These are phyloP conservation scores for Lordiphosa fenestrarum DNA, from an alignment of 2,888 invertebrate species.

Conservation along the genomic window DNA sequence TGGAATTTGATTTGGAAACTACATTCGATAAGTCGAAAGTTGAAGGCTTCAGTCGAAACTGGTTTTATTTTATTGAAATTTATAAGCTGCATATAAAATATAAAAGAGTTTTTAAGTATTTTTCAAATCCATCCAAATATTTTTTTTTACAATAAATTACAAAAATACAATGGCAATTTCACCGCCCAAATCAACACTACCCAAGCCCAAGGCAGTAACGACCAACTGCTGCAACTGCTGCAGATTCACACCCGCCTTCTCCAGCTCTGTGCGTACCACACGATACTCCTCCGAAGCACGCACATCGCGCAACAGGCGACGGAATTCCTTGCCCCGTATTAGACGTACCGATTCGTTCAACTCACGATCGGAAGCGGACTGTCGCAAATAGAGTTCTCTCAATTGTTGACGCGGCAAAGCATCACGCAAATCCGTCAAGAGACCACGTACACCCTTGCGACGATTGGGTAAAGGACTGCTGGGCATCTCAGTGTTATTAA, in stretches of 20 bases:
- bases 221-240: slow-evolving; percentile 50
- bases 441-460: slow-evolving; percentile 60
- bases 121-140: too few relatives aligned
- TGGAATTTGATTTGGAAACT: too few relatives aligned
- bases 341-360: slow-evolving; percentile 49
- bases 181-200: slow-evolving; percentile 34
- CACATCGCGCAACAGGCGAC: slow-evolving; percentile 41
- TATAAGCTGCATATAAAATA: too few relatives aligned
- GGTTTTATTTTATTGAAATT: too few relatives aligned
- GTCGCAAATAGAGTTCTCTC: slow-evolving; percentile 43
- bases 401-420: slow-evolving; percentile 52
- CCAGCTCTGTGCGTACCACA: slow-evolving; percentile 34
- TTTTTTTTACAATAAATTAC: slow-evolving; percentile 1
- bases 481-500: slow-evolving; percentile 8
- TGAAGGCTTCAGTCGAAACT: too few relatives aligned
- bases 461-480: slow-evolving; percentile 34
- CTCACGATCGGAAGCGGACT: slow-evolving; percentile 48
- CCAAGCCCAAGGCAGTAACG: slow-evolving; percentile 57
- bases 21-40: too few relatives aligned
- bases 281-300: slow-evolving; percentile 44
- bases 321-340: slow-evolving; percentile 59
- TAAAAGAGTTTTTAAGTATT: too few relatives aligned
- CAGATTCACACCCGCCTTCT: slow-evolving; percentile 52
- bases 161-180: slow-evolving; percentile 38
- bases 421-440: slow-evolving; percentile 55